phyloP scores from a whole-genome alignment of 2,888 invertebrate genomes.

The Acronicta alni region DNA sequence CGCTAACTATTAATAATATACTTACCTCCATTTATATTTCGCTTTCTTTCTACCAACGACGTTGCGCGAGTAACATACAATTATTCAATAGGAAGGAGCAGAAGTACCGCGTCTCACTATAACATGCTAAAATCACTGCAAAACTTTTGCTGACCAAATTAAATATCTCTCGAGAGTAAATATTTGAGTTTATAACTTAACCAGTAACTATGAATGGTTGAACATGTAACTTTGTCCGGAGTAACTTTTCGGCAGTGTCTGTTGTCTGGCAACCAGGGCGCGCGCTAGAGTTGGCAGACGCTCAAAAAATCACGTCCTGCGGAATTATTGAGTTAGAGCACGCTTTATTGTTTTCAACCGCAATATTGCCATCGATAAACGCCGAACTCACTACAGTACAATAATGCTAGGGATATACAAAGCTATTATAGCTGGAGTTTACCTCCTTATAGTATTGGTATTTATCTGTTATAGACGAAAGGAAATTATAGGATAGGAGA shows the following conservation, averaged over 20 bases:
- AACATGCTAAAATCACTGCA: too few species aligned
- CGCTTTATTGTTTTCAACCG: conserved; percentile 42
- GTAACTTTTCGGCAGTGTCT: conserved; percentile 13
- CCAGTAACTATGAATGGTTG: not conserved
- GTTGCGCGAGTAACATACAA: conserved; percentile 13
- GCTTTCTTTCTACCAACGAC: conserved; percentile 43
- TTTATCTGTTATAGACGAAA: conserved; percentile 2
- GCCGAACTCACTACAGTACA: conserved; percentile 5
- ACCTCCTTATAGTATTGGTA: not conserved
- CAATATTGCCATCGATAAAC: conserved; percentile 34
- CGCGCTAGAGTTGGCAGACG: conserved; percentile 23
- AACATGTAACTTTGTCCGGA: not conserved
- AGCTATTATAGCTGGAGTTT: conserved; percentile 12
- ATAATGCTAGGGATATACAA: conserved; percentile 2
- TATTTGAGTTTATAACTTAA: too few species aligned
- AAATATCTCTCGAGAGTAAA: not conserved
- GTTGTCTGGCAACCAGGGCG: not conserved
- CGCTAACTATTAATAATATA: conserved; percentile 56
- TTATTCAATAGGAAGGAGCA: conserved; percentile 11
- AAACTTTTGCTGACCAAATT: not conserved
- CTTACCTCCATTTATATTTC: conserved; percentile 54
- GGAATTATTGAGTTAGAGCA: conserved; percentile 46
- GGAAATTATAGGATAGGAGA: not conserved
- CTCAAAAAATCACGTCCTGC: conserved; percentile 37
- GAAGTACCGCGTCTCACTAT: conserved; percentile 5